These are phyloP conservation scores for Hystrix brachyura DNA, from an alignment of 2,113 vertebrate species.

Conservation along the genomic window DNA sequence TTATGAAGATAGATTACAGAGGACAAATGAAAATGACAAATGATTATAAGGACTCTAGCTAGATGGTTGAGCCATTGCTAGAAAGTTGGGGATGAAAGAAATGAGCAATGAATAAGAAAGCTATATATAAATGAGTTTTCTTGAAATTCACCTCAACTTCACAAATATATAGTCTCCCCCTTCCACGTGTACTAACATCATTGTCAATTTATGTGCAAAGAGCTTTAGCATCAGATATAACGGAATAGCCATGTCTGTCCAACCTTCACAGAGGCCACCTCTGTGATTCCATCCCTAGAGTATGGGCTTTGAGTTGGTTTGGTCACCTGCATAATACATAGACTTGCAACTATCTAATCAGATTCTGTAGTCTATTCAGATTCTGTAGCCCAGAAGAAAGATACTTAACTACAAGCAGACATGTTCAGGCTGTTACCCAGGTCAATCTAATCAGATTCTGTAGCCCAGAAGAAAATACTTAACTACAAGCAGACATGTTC, in stretches of 20 bases:
- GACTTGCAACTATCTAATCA: neutral
- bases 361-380: neutral
- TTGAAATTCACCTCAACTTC: neutral
- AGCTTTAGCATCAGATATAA: no score
- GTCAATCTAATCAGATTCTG: neutral
- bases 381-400: neutral
- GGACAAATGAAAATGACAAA: neutral
- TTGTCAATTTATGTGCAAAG: neutral
- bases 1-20: neutral
- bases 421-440: neutral
- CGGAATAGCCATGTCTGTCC: neutral
- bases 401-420: neutral
- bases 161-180: neutral
- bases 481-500: neutral
- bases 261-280: neutral
- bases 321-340: neutral
- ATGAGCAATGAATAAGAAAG: neutral
- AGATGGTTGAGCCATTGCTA: neutral
- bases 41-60: neutral
- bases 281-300: neutral
- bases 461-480: neutral
- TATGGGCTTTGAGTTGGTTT: neutral
- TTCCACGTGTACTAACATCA: neutral
- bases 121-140: neutral
- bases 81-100: neutral